A percentile compares a stretch with the other conserved stretches of the same genome.
phyloP scores from a whole-genome alignment of 2,113 vertebrate species.

The Calidris pugnax region DNA sequence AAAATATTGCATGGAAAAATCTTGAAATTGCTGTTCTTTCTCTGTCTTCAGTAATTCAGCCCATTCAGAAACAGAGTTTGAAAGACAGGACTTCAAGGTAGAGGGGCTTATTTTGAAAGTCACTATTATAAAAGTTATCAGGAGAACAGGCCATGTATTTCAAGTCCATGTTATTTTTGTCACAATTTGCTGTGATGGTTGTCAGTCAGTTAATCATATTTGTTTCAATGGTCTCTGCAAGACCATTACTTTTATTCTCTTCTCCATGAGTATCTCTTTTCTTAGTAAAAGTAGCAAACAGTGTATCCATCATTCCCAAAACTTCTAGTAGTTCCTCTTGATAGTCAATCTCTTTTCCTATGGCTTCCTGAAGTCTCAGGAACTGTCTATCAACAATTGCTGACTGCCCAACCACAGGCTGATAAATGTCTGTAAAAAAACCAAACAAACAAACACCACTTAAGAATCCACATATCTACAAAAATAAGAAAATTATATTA shows the following conservation, averaged over 20 bases:
- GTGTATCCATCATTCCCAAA: constrained; percentile 94
- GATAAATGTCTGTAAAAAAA: constrained; percentile 83
- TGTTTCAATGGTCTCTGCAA: constrained; percentile 32
- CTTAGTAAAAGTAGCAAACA: constrained; percentile 88
- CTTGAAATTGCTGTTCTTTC: not conserved
- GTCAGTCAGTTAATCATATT: not conserved
- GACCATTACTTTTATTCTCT: constrained; percentile 37
- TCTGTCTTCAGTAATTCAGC: not conserved
- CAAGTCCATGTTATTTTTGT: not conserved
- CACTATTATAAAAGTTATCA: not conserved
- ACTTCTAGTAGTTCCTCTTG: constrained; percentile 91
- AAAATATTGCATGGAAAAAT: not conserved
- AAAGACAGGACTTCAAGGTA: not conserved
- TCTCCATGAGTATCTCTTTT: constrained; percentile 68
- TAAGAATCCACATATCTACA: not conserved
- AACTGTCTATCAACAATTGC: constrained; percentile 88
- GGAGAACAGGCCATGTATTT: not conserved
- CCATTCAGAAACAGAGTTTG: not conserved
- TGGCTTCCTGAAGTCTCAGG: constrained; percentile 84
- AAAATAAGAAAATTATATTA: not conserved
- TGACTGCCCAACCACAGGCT: constrained; percentile 86
- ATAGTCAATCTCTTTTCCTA: constrained; percentile 90
- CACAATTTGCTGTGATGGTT: not conserved
- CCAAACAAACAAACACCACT: not conserved
- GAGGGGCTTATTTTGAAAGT: not conserved